Base-by-base conservation (phyloP, 23 tunicate genomes). In the Ascidia mentula region DNA sequence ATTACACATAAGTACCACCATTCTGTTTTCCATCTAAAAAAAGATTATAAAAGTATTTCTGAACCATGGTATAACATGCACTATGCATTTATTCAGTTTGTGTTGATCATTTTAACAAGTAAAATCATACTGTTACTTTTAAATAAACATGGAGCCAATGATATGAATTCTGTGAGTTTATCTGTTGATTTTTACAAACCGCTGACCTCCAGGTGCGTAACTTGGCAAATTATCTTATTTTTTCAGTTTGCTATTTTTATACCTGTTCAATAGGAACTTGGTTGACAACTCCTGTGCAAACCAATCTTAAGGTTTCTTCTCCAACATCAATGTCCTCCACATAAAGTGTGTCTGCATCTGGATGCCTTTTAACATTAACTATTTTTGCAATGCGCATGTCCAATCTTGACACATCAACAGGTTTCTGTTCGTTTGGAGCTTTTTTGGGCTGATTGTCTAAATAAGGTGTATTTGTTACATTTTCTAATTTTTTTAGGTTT, bases 341-440 rank as follows among this genome's bases (percentile, higher is more conserved):
- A 60, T 96, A 96, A 24, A 96, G 82, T 5, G 84, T 74, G 45
- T 96, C 96, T 6, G 99, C 99, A 78, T 90, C 99, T 17, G 96
- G 92, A 75, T 92, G 97, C 28, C 53, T 38, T 65, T 92, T 80
- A 18, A 90, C 97, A 20, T 39, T 59, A 18, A 87, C 75, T 1
- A 92, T 92, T 70, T 90, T 69, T 69, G 89, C 99, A 6, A 96
- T 89, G 40, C 96, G 46, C 76, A 96, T 40, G 39, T 90, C 96
- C 32, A 96, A 59, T 32, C 96, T 79, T 0, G 99, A 90, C 26
- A 96, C 84, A 76, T 90, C 96, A 18, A 84, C 98, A 9, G 98
- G 89, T 17, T 70, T 69, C 33, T 70, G 74, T 36, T 78, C 88
- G 9, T 77, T 38, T 38, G 74, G 75, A 6, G 93, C 84, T 31